phyloP scores from a whole-genome alignment of 2,797 vertebrate species.

The Gymnothorax javanicus region DNA sequence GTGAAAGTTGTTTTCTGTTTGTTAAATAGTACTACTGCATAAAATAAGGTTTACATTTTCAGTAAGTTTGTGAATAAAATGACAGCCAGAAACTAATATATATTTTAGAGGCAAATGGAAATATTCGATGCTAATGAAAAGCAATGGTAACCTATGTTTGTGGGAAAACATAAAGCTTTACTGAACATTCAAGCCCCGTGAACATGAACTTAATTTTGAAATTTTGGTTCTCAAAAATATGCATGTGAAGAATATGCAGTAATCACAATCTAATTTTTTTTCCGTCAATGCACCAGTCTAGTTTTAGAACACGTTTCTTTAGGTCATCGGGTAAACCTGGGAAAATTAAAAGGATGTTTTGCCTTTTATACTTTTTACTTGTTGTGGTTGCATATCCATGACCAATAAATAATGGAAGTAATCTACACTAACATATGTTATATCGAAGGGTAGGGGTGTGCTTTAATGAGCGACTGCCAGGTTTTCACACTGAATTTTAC shows the following conservation, averaged over 20 bases:
- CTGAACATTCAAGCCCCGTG: too few relatives aligned
- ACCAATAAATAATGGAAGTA: conserved; percentile 29
- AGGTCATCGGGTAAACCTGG: neutral
- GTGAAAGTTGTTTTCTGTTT: too few relatives aligned
- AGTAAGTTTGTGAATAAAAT: too few relatives aligned
- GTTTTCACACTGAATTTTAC: conserved; percentile 36
- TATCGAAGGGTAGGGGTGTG: conserved; percentile 12
- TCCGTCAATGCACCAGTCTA: too few relatives aligned
- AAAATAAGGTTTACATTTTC: too few relatives aligned
- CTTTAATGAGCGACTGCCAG: conserved; percentile 28
- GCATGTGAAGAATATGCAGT: neutral
- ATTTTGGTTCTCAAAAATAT: neutral
- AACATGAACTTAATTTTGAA: too few relatives aligned
- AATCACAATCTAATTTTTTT: neutral
- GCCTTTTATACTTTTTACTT: neutral
- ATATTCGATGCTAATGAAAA: too few relatives aligned
- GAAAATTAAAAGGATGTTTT: neutral
- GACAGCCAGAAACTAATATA: too few relatives aligned
- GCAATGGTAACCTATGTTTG: too few relatives aligned
- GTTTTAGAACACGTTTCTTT: neutral
- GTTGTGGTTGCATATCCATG: conserved; percentile 17
- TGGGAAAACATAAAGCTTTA: too few relatives aligned
- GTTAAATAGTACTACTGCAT: too few relatives aligned
- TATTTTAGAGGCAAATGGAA: too few relatives aligned
- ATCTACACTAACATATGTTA: conserved; percentile 28